Percentiles rank a stretch among this genome's conserved stretches.
Conservation (phyloP, 2,888 invertebrate genomes). For the Agrilus mali region DNA sequence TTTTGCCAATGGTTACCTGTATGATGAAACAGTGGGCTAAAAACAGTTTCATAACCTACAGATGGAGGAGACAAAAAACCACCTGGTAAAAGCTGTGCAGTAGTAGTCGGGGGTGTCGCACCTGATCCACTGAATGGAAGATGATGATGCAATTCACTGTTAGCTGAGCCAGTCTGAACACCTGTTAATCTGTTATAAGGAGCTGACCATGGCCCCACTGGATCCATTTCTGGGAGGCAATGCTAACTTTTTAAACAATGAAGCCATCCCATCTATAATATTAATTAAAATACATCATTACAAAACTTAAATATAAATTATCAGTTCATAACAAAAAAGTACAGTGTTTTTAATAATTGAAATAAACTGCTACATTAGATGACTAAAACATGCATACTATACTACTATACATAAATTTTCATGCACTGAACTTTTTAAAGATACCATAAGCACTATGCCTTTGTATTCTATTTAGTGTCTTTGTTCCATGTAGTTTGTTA, state of each 20-base stretch:
- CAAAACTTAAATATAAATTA: background rate
- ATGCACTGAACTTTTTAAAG: too few species aligned
- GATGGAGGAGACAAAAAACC: conserved; percentile 64
- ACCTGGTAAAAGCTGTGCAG: conserved; percentile 54
- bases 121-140: conserved; percentile 42
- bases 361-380: background rate
- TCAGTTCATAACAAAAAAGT: too few species aligned
- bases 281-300: conserved; percentile 2
- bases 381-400: background rate
- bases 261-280: conserved; percentile 33
- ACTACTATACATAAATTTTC: too few species aligned
- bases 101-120: conserved; percentile 48
- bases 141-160: conserved; percentile 56
- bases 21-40: conserved; percentile 72
- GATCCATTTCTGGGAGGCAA: conserved; percentile 52
- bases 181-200: conserved; percentile 72
- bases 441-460: too few species aligned
- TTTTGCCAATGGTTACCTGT: conserved; percentile 26
- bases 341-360: background rate
- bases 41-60: conserved; percentile 70
- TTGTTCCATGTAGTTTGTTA: too few species aligned
- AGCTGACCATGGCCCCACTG: conserved; percentile 79
- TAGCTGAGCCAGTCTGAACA: conserved; percentile 54
- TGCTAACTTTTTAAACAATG: conserved; percentile 18
- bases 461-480: too few species aligned